Evolutionary conservation across 92 coral and sea anemone genomes (phyloP).

Genomic region (Scolanthus callimorphus): DNA sequence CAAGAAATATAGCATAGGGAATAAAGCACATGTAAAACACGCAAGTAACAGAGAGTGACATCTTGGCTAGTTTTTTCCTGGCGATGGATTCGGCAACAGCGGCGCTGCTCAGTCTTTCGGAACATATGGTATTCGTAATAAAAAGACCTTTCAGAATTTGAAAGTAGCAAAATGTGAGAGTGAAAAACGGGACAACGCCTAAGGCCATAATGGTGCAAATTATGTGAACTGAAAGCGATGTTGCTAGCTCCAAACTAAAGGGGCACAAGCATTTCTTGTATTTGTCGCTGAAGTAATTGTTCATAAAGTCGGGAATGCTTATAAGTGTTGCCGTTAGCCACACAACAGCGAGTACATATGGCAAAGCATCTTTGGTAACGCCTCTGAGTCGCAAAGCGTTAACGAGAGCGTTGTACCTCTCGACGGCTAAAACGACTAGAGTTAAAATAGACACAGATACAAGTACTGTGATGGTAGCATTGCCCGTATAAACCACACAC

Average conservation of each 20-base stretch:
- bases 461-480: slow-evolving; percentile 43
- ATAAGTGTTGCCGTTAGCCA: slow-evolving; percentile 39
- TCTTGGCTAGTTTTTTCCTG: slow-evolving; percentile 50
- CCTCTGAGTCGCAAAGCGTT: slow-evolving; percentile 45
- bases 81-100: slow-evolving; percentile 8
- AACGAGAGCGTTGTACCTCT: slow-evolving; percentile 64
- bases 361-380: slow-evolving; percentile 18
- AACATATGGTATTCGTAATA: slow-evolving; percentile 46
- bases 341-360: slow-evolving; percentile 23
- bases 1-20: slow-evolving; percentile 46
- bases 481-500: slow-evolving; percentile 64
- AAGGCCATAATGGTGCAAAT: slow-evolving; percentile 32
- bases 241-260: slow-evolving; percentile 47
- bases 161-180: slow-evolving; percentile 51
- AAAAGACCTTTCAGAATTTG: slow-evolving; percentile 57
- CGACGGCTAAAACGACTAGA: slow-evolving; percentile 45
- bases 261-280: slow-evolving; percentile 55
- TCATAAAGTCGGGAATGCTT: slow-evolving; percentile 36
- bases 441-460: slow-evolving; percentile 49
- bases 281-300: slow-evolving; percentile 29
- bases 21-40: slow-evolving; percentile 47
- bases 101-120: neutral
- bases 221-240: slow-evolving; percentile 21
- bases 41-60: slow-evolving; percentile 34
- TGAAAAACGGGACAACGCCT: slow-evolving; percentile 45